Evolutionary conservation across 1,140 invertebrate species (phyloP).

Genomic region (Mycetomoellerius zeteki): DNA sequence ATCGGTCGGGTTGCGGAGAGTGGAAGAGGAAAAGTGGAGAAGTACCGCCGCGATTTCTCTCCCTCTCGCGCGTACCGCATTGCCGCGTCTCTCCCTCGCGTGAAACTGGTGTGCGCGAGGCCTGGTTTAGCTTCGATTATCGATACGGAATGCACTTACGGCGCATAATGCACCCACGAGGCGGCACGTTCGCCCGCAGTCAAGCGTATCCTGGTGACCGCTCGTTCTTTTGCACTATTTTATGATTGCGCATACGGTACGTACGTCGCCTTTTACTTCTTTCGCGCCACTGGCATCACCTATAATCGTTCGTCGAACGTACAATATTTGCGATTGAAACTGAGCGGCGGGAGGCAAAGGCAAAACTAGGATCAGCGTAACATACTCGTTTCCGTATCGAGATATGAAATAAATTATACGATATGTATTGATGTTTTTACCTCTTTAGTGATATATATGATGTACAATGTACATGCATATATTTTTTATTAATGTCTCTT

Average conservation of each 20-base stretch:
- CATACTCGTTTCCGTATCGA: neutral
- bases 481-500: neutral
- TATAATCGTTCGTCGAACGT: slow-evolving; percentile 4
- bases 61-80: neutral
- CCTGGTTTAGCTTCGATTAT: slow-evolving; percentile 71
- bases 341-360: neutral
- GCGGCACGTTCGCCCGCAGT: slow-evolving; percentile 32
- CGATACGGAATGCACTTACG: slow-evolving; percentile 69
- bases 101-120: slow-evolving; percentile 29
- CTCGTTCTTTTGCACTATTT: slow-evolving; percentile 12
- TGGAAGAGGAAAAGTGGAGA: slow-evolving; percentile 13
- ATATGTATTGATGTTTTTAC: neutral
- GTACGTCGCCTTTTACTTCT: neutral
- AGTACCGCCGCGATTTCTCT: slow-evolving; percentile 26
- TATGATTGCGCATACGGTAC: neutral
- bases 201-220: slow-evolving; percentile 44
- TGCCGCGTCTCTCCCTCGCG: slow-evolving; percentile 2
- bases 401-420: neutral
- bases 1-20: neutral
- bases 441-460: too few relatives aligned
- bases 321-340: slow-evolving; percentile 4
- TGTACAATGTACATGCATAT: neutral
- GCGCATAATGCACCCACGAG: slow-evolving; percentile 50
- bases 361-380: neutral
- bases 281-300: slow-evolving; percentile 3